Base-by-base conservation (phyloP, 2,797 vertebrate species). In the Pterois miles region DNA sequence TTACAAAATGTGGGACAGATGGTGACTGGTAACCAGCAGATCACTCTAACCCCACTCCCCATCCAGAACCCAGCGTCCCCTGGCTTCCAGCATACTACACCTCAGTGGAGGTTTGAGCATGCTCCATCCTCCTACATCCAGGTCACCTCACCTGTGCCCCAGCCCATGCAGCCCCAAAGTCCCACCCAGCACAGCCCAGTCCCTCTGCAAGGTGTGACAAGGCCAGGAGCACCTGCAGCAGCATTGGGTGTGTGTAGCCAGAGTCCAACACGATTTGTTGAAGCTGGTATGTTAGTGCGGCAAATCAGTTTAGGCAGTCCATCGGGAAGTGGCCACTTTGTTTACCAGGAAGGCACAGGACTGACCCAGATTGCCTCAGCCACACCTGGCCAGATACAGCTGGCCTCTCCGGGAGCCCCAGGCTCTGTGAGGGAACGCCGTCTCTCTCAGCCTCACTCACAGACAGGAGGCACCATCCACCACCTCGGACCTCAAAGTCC, bases 401-500 rank as follows among this genome's bases (percentile, higher is more conserved):
- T 99, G 40, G 89, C 97, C 0, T 95, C 98, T 18, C 80, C 97
- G 0, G 97, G 96, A 25, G 33, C 95, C 0, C 92, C 97, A 0
- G 94, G 95, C 10, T 91, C 95, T 0, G 96, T 96, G 25, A 93
- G 97, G 66, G 98, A 99, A 52, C 96, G 97, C 57, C 88, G 98
- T 63, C 97, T 99, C 2, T 99, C 98, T 0, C 98, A 99, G 85
- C 97, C 98, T 25, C 98, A 99, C 71, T 96, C 97, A 0, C 98
- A 99, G 88, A 97, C 97, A 0, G 98, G 98, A 4, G 97, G 98
- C 66, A 99, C 98, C 33, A 97, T 99, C 86, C 98, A 99, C 88
- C 98, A 99, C 78, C 95, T 97, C 0, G 98, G 97, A 18, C 97
- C 98, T 27, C 98, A 99, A 86, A 99, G 98, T 86, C 98, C 98